Percentiles rank a stretch among this genome's conserved stretches.
Evolutionary conservation across 2,797 vertebrate species (phyloP).

Genomic region (Sebastes goodei): DNA sequence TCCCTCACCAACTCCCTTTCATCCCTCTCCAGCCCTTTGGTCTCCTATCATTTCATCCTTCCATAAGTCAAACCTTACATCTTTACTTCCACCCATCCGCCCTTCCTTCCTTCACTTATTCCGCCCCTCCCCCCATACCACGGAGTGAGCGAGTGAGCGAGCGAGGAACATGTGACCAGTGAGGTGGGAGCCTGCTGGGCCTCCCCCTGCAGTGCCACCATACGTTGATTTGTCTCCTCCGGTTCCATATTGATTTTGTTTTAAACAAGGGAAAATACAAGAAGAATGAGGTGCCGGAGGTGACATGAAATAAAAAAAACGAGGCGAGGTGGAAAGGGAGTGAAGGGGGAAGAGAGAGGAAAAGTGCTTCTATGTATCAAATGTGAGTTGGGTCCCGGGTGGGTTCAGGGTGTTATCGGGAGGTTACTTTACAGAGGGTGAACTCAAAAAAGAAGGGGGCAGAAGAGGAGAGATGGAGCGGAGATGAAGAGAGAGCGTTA

Average conservation of each 20-base stretch:
- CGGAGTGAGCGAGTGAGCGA: constrained; percentile 17
- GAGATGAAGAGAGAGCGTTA: constrained; percentile 30
- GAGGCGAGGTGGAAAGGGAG: constrained; percentile 13
- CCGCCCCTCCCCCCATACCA: constrained; percentile 22
- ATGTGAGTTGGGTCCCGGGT: constrained; percentile 51
- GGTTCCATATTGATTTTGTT: constrained; percentile 83
- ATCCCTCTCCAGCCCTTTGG: constrained; percentile 74
- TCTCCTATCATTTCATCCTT: constrained; percentile 72
- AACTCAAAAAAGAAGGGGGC: constrained; percentile 42
- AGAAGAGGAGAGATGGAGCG: constrained; percentile 14
- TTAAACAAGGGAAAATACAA: constrained; percentile 82
- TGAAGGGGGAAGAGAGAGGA: constrained; percentile 24
- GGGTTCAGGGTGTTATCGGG: constrained; percentile 57
- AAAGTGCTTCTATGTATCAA: constrained; percentile 62
- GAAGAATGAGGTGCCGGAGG: constrained; percentile 80
- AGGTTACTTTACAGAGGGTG: constrained; percentile 46
- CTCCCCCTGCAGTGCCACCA: constrained; percentile 62
- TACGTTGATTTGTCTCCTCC: constrained; percentile 81
- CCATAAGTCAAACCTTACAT: constrained; percentile 75
- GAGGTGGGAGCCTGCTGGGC: constrained; percentile 59
- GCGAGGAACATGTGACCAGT: constrained; percentile 63
- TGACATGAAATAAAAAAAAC: constrained; percentile 61
- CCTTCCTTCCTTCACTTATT: constrained; percentile 37
- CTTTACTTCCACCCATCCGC: constrained; percentile 61
- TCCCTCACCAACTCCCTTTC: constrained; percentile 71